These are phyloP conservation scores for Ridgeia piscesae DNA, from an alignment of 1,140 invertebrate species.

Conservation along the genomic window DNA sequence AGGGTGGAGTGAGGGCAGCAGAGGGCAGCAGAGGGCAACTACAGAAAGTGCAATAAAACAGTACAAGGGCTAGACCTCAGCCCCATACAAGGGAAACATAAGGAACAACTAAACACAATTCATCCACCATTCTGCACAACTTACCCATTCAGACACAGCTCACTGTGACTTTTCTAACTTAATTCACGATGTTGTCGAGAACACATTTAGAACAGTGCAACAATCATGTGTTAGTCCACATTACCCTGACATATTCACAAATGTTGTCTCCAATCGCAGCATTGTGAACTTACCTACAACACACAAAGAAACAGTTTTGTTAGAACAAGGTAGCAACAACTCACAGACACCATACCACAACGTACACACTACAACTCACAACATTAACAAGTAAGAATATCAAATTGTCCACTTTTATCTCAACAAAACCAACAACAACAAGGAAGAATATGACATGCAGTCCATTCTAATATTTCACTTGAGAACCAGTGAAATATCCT, in stretches of 20 bases:
- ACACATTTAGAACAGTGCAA: background rate
- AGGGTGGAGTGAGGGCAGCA: too few species aligned
- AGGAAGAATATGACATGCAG: too few species aligned
- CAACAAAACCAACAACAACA: too few species aligned
- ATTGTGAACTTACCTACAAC: background rate
- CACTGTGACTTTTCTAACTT: background rate
- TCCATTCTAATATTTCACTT: too few species aligned
- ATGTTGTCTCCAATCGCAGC: background rate
- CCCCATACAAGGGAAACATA: too few species aligned
- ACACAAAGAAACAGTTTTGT: background rate
- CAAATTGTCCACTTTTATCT: too few species aligned
- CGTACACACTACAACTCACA: too few species aligned
- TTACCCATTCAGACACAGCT: background rate
- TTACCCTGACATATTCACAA: background rate
- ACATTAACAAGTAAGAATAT: too few species aligned
- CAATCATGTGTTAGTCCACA: background rate
- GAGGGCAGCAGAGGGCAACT: too few species aligned
- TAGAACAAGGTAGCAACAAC: background rate
- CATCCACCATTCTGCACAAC: background rate
- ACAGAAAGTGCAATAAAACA: too few species aligned
- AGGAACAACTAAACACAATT: background rate
- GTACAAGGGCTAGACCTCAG: too few species aligned
- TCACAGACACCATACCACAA: background rate
- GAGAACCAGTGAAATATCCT: too few species aligned
- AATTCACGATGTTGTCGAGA: background rate